A percentile compares a stretch with the other conserved stretches of the same genome.
Evolutionary conservation across 2,797 vertebrate species (phyloP).

Genomic region (Staurois parvus): DNA sequence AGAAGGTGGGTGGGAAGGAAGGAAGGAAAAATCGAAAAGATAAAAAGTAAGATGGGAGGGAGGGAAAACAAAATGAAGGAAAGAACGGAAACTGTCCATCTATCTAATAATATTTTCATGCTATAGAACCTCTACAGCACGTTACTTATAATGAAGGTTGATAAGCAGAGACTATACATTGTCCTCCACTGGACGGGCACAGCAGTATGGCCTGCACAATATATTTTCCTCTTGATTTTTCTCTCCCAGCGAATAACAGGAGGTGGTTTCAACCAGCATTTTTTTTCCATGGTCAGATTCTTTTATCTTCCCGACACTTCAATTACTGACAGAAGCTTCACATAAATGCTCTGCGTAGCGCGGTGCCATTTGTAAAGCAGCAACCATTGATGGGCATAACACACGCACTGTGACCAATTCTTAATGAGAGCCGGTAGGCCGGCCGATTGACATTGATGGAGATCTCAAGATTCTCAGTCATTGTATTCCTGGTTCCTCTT

Average conservation of each 20-base stretch:
- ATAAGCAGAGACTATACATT: too few relatives aligned
- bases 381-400: constrained; percentile 58
- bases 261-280: constrained; percentile 64
- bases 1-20: too few relatives aligned
- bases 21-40: too few relatives aligned
- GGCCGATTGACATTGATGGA: constrained; percentile 62
- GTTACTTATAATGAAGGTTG: too few relatives aligned
- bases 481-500: constrained; percentile 61
- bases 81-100: background rate
- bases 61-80: too few relatives aligned
- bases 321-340: constrained; percentile 69
- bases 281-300: constrained; percentile 71
- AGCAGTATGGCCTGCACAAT: too few relatives aligned
- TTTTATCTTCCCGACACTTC: constrained; percentile 72
- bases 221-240: background rate
- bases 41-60: too few relatives aligned
- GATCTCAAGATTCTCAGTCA: constrained; percentile 63
- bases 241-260: constrained; percentile 62
- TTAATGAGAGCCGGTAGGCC: constrained; percentile 68
- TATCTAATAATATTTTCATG: background rate
- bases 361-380: constrained; percentile 64
- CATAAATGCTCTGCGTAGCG: constrained; percentile 61
- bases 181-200: too few relatives aligned
- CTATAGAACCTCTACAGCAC: too few relatives aligned
- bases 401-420: constrained; percentile 55